phyloP scores from a whole-genome alignment of 2,113 vertebrate species.

The Spilogale gracilis region DNA sequence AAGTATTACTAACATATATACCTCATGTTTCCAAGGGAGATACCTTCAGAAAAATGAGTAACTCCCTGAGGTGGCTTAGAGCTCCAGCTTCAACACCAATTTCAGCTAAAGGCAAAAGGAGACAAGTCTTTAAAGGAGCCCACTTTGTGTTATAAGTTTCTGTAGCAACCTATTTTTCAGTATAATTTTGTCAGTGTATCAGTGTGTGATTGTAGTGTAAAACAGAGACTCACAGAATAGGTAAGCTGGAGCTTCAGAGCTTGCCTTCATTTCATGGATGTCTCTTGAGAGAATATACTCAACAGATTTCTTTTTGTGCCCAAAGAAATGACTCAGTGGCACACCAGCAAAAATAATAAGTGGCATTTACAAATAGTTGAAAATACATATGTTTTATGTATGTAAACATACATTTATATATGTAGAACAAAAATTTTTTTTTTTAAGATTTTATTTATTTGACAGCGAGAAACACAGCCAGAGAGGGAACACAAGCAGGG shows the following conservation, averaged over 20 bases:
- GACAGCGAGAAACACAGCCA: too few relatives aligned
- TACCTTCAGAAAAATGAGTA: neutral
- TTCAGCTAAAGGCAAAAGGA: neutral
- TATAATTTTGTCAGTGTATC: neutral
- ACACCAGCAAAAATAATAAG: neutral
- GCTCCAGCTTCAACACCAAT: neutral
- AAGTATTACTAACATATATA: neutral
- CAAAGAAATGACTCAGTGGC: neutral
- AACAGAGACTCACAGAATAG: neutral
- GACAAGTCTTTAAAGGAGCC: neutral
- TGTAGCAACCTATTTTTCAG: neutral
- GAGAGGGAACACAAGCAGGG: too few relatives aligned
- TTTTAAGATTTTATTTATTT: too few relatives aligned
- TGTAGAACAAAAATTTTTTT: too few relatives aligned
- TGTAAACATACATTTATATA: too few relatives aligned
- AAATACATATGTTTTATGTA: neutral
- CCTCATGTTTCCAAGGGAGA: neutral
- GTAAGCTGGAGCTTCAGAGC: neutral
- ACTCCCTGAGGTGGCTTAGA: neutral
- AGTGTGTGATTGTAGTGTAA: neutral
- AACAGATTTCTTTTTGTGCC: neutral
- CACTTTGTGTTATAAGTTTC: slow-evolving; percentile 2
- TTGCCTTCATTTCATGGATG: neutral
- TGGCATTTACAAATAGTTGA: neutral
- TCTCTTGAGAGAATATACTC: neutral